Evolutionary conservation across 2,888 invertebrate genomes (phyloP).

Genomic region (Caenorhabditis sp.): DNA sequence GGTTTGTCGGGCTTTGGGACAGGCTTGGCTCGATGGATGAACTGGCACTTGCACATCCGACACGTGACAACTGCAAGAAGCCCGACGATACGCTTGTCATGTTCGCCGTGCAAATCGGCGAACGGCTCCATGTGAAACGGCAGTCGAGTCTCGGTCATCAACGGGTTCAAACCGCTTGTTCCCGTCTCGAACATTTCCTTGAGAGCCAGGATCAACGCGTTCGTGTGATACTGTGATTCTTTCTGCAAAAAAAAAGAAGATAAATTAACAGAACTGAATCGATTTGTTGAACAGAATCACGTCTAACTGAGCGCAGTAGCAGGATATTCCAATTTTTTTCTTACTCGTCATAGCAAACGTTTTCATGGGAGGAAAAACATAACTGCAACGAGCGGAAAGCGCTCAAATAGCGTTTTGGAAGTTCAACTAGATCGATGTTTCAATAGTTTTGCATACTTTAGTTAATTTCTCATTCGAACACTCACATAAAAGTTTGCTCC

Average conservation of each 20-base stretch:
- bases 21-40: background rate
- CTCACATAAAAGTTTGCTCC: conserved; percentile 20
- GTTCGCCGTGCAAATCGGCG: conserved; percentile 7
- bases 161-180: conserved; percentile 6
- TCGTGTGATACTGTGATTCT: conserved; percentile 19
- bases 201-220: conserved; percentile 18
- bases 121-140: conserved; percentile 39
- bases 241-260: conserved; percentile 4
- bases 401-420: no score
- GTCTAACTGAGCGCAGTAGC: no score
- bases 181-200: conserved; percentile 32
- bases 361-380: no score
- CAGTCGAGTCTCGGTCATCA: background rate
- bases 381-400: no score
- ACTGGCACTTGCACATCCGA: conserved; percentile 40
- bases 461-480: no score
- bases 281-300: no score
- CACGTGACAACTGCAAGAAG: conserved; percentile 24
- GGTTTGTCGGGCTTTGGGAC: background rate
- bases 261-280: background rate
- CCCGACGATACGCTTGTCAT: background rate
- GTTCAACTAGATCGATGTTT: no score
- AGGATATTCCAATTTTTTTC: no score
- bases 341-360: no score
- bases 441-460: no score